A percentile compares a stretch with the other conserved stretches of the same genome.
Evolutionary conservation across 2,888 invertebrate species (phyloP).

Genomic region (Lasioglossum leucozonium): DNA sequence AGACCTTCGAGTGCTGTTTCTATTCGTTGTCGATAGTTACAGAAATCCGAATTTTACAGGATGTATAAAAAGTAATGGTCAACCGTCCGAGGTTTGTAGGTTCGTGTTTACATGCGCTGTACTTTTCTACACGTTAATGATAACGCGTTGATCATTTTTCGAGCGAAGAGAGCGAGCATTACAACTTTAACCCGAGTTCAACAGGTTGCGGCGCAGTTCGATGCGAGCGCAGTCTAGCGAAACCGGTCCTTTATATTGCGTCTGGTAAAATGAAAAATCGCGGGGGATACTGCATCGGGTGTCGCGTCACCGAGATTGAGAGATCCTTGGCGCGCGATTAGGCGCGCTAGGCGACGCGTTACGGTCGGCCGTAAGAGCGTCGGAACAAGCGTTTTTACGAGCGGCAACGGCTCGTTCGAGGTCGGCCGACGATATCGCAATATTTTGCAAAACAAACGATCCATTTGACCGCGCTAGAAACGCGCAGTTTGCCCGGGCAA

Average conservation of each 20-base stretch:
- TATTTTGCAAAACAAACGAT: constrained; percentile 59
- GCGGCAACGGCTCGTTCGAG: constrained; percentile 18
- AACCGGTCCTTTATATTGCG: not conserved
- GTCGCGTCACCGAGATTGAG: not conserved
- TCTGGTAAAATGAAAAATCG: not conserved
- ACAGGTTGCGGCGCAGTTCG: constrained; percentile 51
- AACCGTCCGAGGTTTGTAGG: no score
- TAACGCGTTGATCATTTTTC: not conserved
- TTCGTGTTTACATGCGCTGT: no score
- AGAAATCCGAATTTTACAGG: constrained; percentile 15
- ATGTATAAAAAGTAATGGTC: no score
- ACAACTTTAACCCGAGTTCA: constrained; percentile 44
- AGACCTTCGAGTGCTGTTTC: no score
- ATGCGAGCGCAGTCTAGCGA: not conserved
- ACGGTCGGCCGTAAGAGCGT: not conserved
- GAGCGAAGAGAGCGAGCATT: not conserved
- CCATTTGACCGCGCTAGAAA: constrained; percentile 45
- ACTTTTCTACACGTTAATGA: no score
- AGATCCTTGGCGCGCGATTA: constrained; percentile 21
- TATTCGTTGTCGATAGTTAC: constrained; percentile 15
- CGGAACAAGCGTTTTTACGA: constrained; percentile 27
- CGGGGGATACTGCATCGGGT: not conserved
- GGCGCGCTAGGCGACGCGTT: constrained; percentile 22
- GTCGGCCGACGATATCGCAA: constrained; percentile 26
- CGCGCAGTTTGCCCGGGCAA: constrained; percentile 1